These are phyloP conservation scores for Hozukius guyotensis DNA, from an alignment of 2,797 vertebrate species.

Conservation along the genomic window DNA sequence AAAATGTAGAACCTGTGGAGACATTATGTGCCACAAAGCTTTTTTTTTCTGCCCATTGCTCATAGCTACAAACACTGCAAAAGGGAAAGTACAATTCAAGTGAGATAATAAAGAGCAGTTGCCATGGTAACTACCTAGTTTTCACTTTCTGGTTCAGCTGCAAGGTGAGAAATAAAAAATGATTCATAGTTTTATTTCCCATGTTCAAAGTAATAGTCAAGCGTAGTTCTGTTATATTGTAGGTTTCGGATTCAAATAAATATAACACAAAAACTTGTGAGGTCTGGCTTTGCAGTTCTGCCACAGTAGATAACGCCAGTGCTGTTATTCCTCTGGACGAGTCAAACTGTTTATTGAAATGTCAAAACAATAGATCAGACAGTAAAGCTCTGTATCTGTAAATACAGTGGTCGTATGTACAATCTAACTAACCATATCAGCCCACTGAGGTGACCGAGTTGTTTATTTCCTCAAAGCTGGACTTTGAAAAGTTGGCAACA, in stretches of 20 bases:
- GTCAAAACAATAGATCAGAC: constrained; percentile 61
- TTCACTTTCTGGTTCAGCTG: not conserved
- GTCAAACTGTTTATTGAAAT: constrained; percentile 56
- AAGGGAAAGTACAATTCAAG: not conserved
- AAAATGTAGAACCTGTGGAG: not conserved
- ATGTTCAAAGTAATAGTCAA: not conserved
- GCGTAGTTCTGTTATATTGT: not conserved
- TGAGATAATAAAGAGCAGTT: not conserved
- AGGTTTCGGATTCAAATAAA: constrained; percentile 24
- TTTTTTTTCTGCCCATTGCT: not conserved
- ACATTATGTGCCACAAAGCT: too few relatives aligned
- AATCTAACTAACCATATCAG: constrained; percentile 14
- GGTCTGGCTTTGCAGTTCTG: constrained; percentile 24
- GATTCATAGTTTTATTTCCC: not conserved
- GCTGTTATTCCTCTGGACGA: constrained; percentile 39
- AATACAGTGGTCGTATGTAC: constrained; percentile 33
- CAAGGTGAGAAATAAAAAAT: not conserved
- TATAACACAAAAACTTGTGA: constrained; percentile 19
- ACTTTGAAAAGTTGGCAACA: constrained; percentile 38
- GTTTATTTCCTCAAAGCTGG: constrained; percentile 49
- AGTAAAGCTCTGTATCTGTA: constrained; percentile 33
- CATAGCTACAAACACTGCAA: not conserved
- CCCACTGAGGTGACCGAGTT: constrained; percentile 28
- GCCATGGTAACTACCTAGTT: not conserved
- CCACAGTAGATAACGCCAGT: constrained; percentile 34